Base-by-base conservation (phyloP, 2,888 invertebrate genomes). In the Netelia melanura region DNA sequence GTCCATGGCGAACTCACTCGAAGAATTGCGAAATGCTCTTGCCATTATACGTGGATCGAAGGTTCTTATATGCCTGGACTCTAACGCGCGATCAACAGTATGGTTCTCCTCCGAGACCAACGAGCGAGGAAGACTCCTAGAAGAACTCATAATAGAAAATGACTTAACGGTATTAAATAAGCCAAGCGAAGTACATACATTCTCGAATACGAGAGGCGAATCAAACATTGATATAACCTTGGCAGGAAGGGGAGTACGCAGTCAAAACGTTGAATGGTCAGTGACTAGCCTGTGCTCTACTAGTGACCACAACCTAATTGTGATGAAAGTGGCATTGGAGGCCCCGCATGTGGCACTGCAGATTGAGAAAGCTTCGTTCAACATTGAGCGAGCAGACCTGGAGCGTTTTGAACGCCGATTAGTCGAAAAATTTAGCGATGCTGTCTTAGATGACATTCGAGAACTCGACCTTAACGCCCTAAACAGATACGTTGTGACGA, bases 191-290 rank as follows among this genome's bases (percentile, higher is more conserved):
- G 23, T 2, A 70, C 76, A 0, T 82, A 30, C 30, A 6, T 11
- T 2, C 43, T 17, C 0, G 3, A 25, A 1, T 1, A 25, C 48
- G 11, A 14, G 48, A 0, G 83, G 86, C 0, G 17, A 56, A 1
- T 75, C 81, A 0, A 81, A 85, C 11, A 86, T 17, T 86, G 85
- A 85, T 2, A 21, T 86, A 0, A 86, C 80, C 0, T 0, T 85
- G 2, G 67, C 54, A 1, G 68, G 48, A 3, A n/a, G 2, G 9
- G 23, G 11, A 9, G 8, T 56, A 1, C 2, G 56, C 10, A 5
- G 9, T 1, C 2, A 3, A 0, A 23, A 2, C 0, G 0, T 0
- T 0, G 9, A 56, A 0, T 71, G 71, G 71, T 21, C 10, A 38
- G 38, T 71, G 3, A 17, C 30, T 0, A 3, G 5, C 1, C 6